A percentile compares a stretch with the other conserved stretches of the same genome.
Evolutionary conservation across 1,140 invertebrate species (phyloP).

Genomic region (Hestina assimilis): DNA sequence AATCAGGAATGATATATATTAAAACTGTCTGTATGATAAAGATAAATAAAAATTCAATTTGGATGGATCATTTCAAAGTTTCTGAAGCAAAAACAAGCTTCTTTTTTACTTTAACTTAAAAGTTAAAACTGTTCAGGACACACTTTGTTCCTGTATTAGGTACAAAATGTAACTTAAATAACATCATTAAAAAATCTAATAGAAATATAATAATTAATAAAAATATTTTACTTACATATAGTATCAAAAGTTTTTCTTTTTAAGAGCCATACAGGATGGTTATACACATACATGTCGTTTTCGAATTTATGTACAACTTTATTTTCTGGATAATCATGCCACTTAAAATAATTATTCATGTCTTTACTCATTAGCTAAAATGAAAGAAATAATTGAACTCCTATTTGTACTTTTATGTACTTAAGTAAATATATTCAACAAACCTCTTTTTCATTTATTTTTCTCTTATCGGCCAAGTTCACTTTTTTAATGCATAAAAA

Average conservation of each 20-base stretch:
- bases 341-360: constrained; percentile 39
- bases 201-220: background rate
- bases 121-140: no score
- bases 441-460: constrained; percentile 17
- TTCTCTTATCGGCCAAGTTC: constrained; percentile 75
- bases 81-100: no score
- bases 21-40: no score
- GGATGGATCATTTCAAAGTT: no score
- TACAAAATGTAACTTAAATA: no score
- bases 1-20: no score
- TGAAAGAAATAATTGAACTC: constrained; percentile 19
- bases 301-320: constrained; percentile 27
- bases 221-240: constrained; percentile 36
- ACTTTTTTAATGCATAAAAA: constrained; percentile 81
- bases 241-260: constrained; percentile 41
- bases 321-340: constrained; percentile 30
- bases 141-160: no score
- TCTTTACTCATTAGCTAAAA: constrained; percentile 39
- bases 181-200: background rate
- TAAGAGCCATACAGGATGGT: constrained; percentile 50
- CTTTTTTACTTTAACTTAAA: no score
- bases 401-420: constrained; percentile 32
- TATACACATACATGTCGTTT: constrained; percentile 38
- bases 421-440: constrained; percentile 13
- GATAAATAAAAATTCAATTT: no score